Conservation (phyloP, 2,888 invertebrate species). For the Tubulanus polymorphus region DNA sequence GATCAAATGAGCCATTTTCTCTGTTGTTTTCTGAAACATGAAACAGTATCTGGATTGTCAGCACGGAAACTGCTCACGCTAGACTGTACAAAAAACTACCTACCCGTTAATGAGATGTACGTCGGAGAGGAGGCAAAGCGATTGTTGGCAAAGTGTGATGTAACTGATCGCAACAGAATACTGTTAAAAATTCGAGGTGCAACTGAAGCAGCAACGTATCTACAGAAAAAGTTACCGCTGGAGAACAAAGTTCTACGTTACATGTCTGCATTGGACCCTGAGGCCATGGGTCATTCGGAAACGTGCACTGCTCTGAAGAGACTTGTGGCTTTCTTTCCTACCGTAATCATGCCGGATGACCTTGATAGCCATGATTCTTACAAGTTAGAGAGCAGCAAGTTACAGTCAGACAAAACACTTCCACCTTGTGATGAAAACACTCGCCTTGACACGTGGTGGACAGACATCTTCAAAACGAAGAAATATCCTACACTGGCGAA, state of each 20-base stretch:
- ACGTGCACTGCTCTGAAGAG: too few species aligned
- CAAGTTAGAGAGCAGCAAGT: too few species aligned
- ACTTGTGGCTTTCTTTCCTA: too few species aligned
- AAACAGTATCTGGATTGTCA: too few species aligned
- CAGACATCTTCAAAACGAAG: neutral
- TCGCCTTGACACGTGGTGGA: neutral
- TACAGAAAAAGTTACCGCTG: slow-evolving; percentile 22
- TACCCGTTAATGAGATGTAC: neutral
- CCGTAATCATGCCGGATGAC: too few species aligned
- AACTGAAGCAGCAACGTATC: slow-evolving; percentile 8
- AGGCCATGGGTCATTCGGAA: slow-evolving; percentile 14
- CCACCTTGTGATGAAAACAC: too few species aligned
- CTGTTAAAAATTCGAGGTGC: slow-evolving; percentile 6
- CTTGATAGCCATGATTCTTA: too few species aligned
- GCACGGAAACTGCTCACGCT: too few species aligned
- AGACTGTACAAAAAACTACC: too few species aligned
- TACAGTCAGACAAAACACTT: too few species aligned
- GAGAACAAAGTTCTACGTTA: slow-evolving; percentile 14
- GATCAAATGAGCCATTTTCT: slow-evolving; percentile 5
- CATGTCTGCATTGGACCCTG: slow-evolving; percentile 18
- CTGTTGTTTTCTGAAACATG: too few species aligned
- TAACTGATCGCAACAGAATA: neutral
- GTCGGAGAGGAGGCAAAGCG: neutral
- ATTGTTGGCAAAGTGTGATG: slow-evolving; percentile 1
- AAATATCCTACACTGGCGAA: slow-evolving; percentile 18